Evolutionary conservation across 2,888 invertebrate species (phyloP).

Genomic region (Phragmatobia fuliginosa): DNA sequence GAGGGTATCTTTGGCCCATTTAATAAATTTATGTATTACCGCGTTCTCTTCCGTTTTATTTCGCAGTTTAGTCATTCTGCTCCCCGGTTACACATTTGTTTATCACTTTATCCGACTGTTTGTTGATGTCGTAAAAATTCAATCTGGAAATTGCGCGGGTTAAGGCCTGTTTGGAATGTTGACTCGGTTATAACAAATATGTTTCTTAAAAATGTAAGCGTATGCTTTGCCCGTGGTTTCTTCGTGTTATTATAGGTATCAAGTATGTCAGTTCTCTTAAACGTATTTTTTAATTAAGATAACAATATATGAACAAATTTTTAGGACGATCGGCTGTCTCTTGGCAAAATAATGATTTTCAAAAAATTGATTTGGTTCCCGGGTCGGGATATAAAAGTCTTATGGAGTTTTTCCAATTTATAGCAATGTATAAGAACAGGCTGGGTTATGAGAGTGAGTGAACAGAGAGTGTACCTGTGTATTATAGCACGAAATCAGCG

Average conservation of each 20-base stretch:
- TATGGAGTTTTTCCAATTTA: too few species aligned
- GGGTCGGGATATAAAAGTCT: too few species aligned
- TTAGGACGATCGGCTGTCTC: not conserved
- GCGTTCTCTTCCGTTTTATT: slow-evolving; percentile 55
- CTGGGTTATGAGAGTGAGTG: too few species aligned
- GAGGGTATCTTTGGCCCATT: slow-evolving; percentile 44
- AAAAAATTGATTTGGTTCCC: too few species aligned
- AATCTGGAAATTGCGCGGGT: slow-evolving; percentile 78
- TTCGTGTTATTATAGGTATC: not conserved
- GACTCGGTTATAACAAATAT: not conserved
- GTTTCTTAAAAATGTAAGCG: not conserved
- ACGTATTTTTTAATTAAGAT: not conserved
- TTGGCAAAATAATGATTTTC: not conserved
- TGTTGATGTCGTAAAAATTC: slow-evolving; percentile 78
- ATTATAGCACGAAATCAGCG: too few species aligned
- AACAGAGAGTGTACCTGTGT: too few species aligned
- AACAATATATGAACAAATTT: not conserved
- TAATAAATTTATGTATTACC: slow-evolving; percentile 56
- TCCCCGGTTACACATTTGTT: slow-evolving; percentile 70
- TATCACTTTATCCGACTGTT: slow-evolving; percentile 72
- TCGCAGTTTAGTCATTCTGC: slow-evolving; percentile 55
- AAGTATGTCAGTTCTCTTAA: not conserved
- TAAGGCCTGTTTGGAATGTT: slow-evolving; percentile 48
- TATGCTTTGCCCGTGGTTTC: not conserved
- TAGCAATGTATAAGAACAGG: too few species aligned